These are phyloP conservation scores for Xanthia icteritia DNA, from an alignment of 2,888 invertebrate genomes.

Conservation along the genomic window DNA sequence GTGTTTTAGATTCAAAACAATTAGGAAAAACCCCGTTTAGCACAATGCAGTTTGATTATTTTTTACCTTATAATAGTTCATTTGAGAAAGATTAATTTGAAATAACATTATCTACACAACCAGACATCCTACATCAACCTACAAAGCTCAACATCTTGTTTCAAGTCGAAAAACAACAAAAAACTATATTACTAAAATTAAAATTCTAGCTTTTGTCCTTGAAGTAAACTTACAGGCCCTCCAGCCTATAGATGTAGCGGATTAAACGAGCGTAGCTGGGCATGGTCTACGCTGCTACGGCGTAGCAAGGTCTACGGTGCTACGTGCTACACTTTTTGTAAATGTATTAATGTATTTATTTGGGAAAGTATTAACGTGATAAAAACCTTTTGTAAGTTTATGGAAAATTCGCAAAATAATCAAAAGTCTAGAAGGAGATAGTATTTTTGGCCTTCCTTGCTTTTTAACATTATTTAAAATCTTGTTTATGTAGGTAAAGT, in stretches of 20 bases:
- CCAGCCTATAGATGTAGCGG: slow-evolving; percentile 49
- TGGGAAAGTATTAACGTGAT: background rate
- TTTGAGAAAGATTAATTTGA: background rate
- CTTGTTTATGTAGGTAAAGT: background rate
- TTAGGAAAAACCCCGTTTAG: background rate
- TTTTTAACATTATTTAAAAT: background rate
- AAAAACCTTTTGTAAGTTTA: background rate
- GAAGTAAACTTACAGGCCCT: slow-evolving; percentile 58
- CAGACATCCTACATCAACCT: background rate
- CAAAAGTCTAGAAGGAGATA: background rate
- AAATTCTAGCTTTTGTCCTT: slow-evolving; percentile 59
- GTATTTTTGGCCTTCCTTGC: background rate
- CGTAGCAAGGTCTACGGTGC: slow-evolving; percentile 60
- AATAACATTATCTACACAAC: background rate
- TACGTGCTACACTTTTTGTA: slow-evolving; percentile 41
- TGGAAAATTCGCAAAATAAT: background rate
- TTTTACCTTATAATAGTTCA: background rate
- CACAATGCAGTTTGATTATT: background rate
- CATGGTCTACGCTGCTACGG: slow-evolving; percentile 50
- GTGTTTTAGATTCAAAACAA: background rate
- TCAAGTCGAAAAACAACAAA: slow-evolving; percentile 20
- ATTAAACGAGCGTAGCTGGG: slow-evolving; percentile 53
- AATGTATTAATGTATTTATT: slow-evolving; percentile 16
- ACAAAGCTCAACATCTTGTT: slow-evolving; percentile 13
- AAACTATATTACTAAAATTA: slow-evolving; percentile 37